phyloP scores from a whole-genome alignment of 2,888 invertebrate genomes.

The Lypha dubia region DNA sequence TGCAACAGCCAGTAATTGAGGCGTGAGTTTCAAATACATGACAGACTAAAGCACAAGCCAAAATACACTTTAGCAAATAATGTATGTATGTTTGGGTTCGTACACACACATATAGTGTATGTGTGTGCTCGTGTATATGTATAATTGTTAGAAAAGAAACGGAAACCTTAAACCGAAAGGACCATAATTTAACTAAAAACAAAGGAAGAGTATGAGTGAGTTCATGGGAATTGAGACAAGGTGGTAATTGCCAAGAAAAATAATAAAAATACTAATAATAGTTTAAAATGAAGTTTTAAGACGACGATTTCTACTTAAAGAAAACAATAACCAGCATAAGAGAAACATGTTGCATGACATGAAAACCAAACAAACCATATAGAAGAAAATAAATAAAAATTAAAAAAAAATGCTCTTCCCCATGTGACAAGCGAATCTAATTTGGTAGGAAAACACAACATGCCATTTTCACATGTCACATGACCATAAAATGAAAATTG shows the following conservation, averaged over 20 bases:
- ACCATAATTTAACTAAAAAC: constrained; percentile 52
- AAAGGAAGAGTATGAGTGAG: background rate
- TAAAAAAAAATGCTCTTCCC: background rate
- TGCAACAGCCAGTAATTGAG: constrained; percentile 62
- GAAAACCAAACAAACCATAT: constrained; percentile 26
- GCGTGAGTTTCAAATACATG: constrained; percentile 69
- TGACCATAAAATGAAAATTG: constrained; percentile 64
- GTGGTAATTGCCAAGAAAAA: constrained; percentile 34
- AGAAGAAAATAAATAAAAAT: constrained; percentile 36
- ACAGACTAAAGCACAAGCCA: constrained; percentile 37
- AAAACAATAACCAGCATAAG: constrained; percentile 28
- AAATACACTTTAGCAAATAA: constrained; percentile 14
- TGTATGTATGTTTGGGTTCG: background rate
- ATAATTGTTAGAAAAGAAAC: constrained; percentile 50
- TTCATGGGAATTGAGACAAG: background rate
- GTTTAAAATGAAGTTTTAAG: constrained; percentile 40
- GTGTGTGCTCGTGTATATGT: background rate
- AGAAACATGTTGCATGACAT: constrained; percentile 53
- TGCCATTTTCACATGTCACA: constrained; percentile 60
- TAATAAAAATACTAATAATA: constrained; percentile 62
- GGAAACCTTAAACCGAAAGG: constrained; percentile 58
- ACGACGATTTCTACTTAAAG: constrained; percentile 26
- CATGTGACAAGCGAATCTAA: constrained; percentile 31
- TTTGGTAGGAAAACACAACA: constrained; percentile 48
- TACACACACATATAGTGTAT: background rate